These are phyloP conservation scores for Turritopsis dohrnii DNA, from an alignment of 30 jellyfish, hydroid and myxozoan species.

Conservation along the genomic window DNA sequence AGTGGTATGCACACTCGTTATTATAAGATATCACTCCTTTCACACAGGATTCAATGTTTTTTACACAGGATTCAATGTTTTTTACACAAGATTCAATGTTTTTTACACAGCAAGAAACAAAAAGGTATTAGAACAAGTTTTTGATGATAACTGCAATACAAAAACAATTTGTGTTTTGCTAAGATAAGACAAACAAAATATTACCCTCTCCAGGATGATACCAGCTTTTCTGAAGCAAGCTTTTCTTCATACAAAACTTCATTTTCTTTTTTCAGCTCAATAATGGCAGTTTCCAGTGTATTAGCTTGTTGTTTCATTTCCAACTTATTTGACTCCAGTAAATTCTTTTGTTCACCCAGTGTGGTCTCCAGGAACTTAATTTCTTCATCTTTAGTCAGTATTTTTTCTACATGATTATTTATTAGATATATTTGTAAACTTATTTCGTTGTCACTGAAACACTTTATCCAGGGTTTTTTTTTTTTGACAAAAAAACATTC, in stretches of 20 bases:
- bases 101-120: too few species aligned
- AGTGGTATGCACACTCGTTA: too few species aligned
- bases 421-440: too few species aligned
- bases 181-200: not conserved
- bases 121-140: too few species aligned
- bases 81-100: too few species aligned
- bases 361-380: not conserved
- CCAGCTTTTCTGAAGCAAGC: constrained; percentile 11
- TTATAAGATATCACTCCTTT: too few species aligned
- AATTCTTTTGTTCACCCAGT: not conserved
- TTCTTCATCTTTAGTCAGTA: not conserved
- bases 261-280: constrained; percentile 32
- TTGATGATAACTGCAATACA: too few species aligned
- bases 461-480: too few species aligned
- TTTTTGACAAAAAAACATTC: too few species aligned
- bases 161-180: not conserved
- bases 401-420: not conserved
- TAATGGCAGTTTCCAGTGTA: not conserved
- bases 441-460: too few species aligned
- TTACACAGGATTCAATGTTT: too few species aligned
- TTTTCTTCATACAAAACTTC: constrained; percentile 30
- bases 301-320: not conserved
- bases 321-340: not conserved
- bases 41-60: too few species aligned
- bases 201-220: constrained; percentile 6